phyloP scores from a whole-genome alignment of 2,113 vertebrate species.

The Leuciscus idus region DNA sequence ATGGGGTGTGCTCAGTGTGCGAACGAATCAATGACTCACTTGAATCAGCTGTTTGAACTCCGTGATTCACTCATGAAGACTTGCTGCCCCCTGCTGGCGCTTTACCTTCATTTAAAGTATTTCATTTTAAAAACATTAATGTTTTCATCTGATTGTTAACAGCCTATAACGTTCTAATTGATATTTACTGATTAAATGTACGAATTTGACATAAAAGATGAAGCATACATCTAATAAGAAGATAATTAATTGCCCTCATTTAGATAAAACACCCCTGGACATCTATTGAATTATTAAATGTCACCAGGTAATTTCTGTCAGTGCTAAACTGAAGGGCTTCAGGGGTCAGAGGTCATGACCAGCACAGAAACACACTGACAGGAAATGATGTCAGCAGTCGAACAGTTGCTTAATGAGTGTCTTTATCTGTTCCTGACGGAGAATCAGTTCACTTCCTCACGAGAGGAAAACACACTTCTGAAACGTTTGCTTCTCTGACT shows the following conservation, averaged over 20 bases:
- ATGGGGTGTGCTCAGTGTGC: too few species aligned
- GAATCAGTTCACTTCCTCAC: conserved; percentile 65
- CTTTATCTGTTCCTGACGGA: conserved; percentile 62
- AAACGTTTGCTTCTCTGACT: too few species aligned
- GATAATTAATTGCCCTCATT: background rate
- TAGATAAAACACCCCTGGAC: background rate
- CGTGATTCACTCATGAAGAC: background rate
- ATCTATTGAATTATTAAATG: background rate
- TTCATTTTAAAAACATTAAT: background rate
- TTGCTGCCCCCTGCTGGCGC: too few species aligned
- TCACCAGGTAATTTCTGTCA: background rate
- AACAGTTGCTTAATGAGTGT: conserved; percentile 66
- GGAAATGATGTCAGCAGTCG: background rate
- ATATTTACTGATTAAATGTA: background rate
- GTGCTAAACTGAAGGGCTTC: background rate
- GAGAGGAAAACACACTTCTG: background rate
- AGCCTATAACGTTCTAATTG: background rate
- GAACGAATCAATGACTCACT: background rate
- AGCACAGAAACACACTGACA: background rate
- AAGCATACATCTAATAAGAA: background rate
- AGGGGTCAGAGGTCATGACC: background rate
- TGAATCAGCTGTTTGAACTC: background rate
- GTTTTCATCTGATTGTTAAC: background rate
- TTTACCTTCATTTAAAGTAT: background rate
- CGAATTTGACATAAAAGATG: background rate